Evolutionary conservation across 2,113 vertebrate genomes (phyloP).

Genomic region (Hippocampus mohnikei): DNA sequence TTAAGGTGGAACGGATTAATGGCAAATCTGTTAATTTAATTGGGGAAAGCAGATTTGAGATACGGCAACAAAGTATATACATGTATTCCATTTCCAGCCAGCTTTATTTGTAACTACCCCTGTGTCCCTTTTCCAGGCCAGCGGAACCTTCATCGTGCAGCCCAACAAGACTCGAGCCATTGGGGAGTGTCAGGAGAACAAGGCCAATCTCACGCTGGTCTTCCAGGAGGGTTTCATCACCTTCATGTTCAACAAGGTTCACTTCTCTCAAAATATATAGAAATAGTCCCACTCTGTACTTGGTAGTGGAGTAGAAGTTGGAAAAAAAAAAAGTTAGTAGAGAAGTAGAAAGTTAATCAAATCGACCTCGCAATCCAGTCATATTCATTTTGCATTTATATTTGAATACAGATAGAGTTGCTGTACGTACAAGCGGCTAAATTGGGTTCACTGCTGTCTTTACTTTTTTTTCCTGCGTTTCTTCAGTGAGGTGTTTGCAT

Average conservation of each 20-base stretch:
- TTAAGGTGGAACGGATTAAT: no score
- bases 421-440: no score
- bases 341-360: background rate
- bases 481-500: no score
- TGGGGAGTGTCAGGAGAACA: constrained; percentile 15
- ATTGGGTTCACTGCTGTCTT: no score
- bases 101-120: background rate
- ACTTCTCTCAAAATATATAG: background rate
- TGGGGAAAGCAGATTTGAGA: no score
- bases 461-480: no score
- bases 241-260: constrained; percentile 63
- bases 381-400: no score
- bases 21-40: no score
- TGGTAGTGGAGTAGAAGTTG: background rate
- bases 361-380: no score
- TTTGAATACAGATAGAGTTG: no score
- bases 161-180: background rate
- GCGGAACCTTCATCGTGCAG: constrained; percentile 55
- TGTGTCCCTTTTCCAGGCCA: constrained; percentile 33
- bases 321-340: background rate
- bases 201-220: constrained; percentile 11
- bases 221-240: constrained; percentile 49
- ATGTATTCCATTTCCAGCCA: background rate
- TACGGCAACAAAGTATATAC: no score
- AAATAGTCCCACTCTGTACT: background rate